Conservation (phyloP, 92 coral and sea anemone genomes). For the Parazoanthus atlanticus region DNA sequence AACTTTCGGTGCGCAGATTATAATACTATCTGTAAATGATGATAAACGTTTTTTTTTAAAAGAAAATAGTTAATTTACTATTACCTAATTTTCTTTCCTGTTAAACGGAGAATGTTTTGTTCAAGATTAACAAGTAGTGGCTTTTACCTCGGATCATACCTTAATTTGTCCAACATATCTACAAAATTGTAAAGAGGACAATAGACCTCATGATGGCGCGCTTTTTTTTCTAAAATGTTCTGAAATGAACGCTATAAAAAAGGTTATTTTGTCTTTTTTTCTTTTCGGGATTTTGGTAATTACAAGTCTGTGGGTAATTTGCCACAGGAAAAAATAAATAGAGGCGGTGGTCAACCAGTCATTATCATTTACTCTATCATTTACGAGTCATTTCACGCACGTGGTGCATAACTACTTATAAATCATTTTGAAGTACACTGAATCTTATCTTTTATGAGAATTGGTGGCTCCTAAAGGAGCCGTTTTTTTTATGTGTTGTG, state of each 20-base stretch:
- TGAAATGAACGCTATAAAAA: neutral
- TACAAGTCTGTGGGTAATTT: too few species aligned
- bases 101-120: neutral
- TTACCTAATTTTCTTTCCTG: neutral
- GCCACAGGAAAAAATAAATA: too few species aligned
- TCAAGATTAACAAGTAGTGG: neutral
- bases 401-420: too few species aligned
- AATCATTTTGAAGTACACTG: too few species aligned
- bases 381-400: too few species aligned
- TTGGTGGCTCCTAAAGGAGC: too few species aligned
- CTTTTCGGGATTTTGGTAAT: neutral
- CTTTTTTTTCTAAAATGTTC: neutral
- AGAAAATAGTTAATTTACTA: neutral
- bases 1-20: conserved; percentile 4
- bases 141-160: neutral
- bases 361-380: too few species aligned
- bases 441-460: too few species aligned
- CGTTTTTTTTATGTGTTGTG: too few species aligned
- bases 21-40: neutral
- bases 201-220: neutral
- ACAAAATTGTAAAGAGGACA: neutral
- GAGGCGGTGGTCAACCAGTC: too few species aligned
- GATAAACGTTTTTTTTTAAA: neutral
- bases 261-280: neutral
- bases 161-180: neutral